Conservation (phyloP, 2,113 vertebrate genomes). For the Grus americana region DNA sequence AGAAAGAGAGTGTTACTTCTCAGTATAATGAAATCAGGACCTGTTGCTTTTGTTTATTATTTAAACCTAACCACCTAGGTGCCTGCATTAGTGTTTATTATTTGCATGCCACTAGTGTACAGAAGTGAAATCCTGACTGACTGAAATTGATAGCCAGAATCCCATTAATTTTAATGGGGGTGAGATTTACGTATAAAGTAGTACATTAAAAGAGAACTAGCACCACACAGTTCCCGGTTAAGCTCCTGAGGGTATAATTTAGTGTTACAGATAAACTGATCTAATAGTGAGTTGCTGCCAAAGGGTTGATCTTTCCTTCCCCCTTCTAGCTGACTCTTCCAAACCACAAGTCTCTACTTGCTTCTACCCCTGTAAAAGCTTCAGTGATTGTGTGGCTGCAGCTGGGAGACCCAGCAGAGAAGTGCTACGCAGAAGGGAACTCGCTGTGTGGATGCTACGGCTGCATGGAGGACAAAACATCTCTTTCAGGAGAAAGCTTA, state of each 20-base stretch:
- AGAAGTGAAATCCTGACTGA: not conserved
- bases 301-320: not conserved
- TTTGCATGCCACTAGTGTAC: not conserved
- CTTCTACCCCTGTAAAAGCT: not conserved
- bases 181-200: not conserved
- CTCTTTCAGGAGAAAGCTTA: not conserved
- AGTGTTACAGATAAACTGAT: not conserved
- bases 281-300: not conserved
- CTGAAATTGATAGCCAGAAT: not conserved
- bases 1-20: not conserved
- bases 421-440: not conserved
- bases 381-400: not conserved
- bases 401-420: not conserved
- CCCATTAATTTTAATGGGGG: not conserved
- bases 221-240: not conserved
- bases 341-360: not conserved
- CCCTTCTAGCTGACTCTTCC: not conserved
- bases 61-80: not conserved
- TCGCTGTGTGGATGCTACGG: not conserved
- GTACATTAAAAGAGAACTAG: not conserved
- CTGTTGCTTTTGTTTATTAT: not conserved
- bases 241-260: not conserved
- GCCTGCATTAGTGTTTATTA: not conserved
- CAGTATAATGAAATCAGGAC: not conserved
- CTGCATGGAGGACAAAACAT: not conserved